Evolutionary conservation across 2,888 invertebrate genomes (phyloP), one percentile per base, ranked within the genome.

Genomic region (Rhodophaea formosa): DNA sequence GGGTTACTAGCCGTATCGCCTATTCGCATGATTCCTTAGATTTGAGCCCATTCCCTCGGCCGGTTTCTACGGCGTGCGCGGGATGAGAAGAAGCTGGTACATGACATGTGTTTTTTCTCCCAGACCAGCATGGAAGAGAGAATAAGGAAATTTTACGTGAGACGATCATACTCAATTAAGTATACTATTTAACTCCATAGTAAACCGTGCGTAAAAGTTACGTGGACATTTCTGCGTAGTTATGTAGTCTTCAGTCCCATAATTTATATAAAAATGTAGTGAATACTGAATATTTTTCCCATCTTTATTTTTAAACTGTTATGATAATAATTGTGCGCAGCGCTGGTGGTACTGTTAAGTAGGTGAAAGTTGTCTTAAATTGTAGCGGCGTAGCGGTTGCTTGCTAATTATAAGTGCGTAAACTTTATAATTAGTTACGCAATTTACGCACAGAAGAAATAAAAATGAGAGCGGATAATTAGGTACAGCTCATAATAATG

Each of bases 61-160:
- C n/a, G n/a, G n/a, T n/a, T n/a, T n/a, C n/a, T n/a, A n/a, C n/a
- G n/a, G n/a, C n/a, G n/a, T n/a, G n/a, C n/a, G n/a, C n/a, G n/a
- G n/a, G n/a, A n/a, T n/a, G n/a, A n/a, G n/a, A n/a, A n/a, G n/a
- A n/a, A n/a, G n/a, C n/a, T n/a, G n/a, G n/a, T n/a, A n/a, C n/a
- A n/a, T n/a, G n/a, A n/a, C n/a, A n/a, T n/a, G n/a, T n/a, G n/a
- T n/a, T n/a, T n/a, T n/a, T n/a, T n/a, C n/a, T n/a, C n/a, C n/a
- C n/a, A n/a, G n/a, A n/a, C n/a, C n/a, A n/a, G n/a, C n/a, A n/a
- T n/a, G n/a, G n/a, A n/a, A n/a, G n/a, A 43, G 59, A 42, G 62
- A 59, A 62, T 58, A 62, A 56, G 59, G 59, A 62, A 62, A 58
- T 51, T 56, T 55, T 58, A 51, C 46, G 53, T 53, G 56, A 58